Percentiles rank a stretch among this genome's conserved stretches.
These are phyloP conservation scores for Leucania comma DNA, from an alignment of 2,888 invertebrate species.

Conservation along the genomic window DNA sequence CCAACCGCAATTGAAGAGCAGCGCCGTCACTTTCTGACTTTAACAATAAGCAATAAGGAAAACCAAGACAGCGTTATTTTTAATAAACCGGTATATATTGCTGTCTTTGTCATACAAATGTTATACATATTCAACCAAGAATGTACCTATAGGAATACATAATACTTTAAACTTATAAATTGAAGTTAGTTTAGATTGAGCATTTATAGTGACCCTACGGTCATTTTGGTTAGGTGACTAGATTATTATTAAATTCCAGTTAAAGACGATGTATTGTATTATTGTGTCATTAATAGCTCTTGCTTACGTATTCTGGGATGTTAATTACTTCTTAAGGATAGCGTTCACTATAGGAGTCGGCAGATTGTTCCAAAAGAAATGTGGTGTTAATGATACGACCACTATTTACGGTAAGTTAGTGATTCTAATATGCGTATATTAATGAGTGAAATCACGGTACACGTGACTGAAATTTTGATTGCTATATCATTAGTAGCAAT, in stretches of 20 bases:
- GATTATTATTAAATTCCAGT: slow-evolving; percentile 9
- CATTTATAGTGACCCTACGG: slow-evolving; percentile 39
- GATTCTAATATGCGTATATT: slow-evolving; percentile 39
- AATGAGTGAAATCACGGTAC: slow-evolving; percentile 12
- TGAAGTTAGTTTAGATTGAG: slow-evolving; percentile 51
- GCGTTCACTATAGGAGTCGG: slow-evolving; percentile 93
- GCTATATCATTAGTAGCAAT: slow-evolving; percentile 2
- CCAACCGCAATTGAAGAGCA: slow-evolving; percentile 8
- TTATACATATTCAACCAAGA: slow-evolving; percentile 32
- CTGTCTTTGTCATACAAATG: slow-evolving; percentile 50
- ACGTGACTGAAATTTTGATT: not conserved
- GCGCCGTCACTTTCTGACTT: slow-evolving; percentile 43
- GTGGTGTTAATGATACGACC: slow-evolving; percentile 93
- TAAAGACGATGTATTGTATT: slow-evolving; percentile 80
- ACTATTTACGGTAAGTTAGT: slow-evolving; percentile 93
- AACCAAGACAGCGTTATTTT: slow-evolving; percentile 47
- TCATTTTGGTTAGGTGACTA: not conserved
- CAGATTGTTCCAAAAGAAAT: slow-evolving; percentile 93
- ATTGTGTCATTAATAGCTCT: slow-evolving; percentile 85
- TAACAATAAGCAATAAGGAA: slow-evolving; percentile 6
- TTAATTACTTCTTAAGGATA: slow-evolving; percentile 94
- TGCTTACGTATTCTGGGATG: slow-evolving; percentile 94
- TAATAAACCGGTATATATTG: slow-evolving; percentile 21
- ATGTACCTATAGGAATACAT: slow-evolving; percentile 9
- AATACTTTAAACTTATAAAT: slow-evolving; percentile 22